Evolutionary conservation across 2,888 invertebrate species (phyloP), one percentile per base, ranked within the genome.

Genomic region (Loripinus fragilis): DNA sequence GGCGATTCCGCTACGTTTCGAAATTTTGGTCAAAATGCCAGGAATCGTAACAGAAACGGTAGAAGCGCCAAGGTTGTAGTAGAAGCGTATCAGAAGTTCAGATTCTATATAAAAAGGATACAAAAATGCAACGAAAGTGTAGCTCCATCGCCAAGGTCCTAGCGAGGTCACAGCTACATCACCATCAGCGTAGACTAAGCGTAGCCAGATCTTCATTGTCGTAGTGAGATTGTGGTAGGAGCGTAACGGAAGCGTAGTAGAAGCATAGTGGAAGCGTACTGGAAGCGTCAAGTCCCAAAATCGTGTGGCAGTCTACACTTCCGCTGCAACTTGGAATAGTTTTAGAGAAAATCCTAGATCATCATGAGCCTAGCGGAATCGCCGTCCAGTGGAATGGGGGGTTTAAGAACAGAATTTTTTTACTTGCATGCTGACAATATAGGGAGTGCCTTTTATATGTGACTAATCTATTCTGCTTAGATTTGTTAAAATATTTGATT

Each of bases 341-440:
- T 33, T 33, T 65, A 35, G 35, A 33, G 65, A 33, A 65, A 1
- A 33, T 33, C 65, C 65, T 33, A 33, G 65, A 65, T 33, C 65
- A 23, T 33, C 65, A 65, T 33, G 65, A 65, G 65, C 65, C 35
- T 23, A 65, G 65, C 17, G 65, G 65, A 65, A 65, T 35, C 65
- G 35, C 33, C 65, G 65, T 10, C 65, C 65, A 65, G 65, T 65
- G 65, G 65, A 65, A 65, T 65, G 65, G 65, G 65, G 30, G 65
- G n/a, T n/a, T n/a, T n/a, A n/a, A n/a, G n/a, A n/a, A n/a, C n/a
- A n/a, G n/a, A n/a, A n/a, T n/a, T n/a, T n/a, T n/a, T n/a, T n/a
- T n/a, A n/a, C n/a, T n/a, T n/a, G n/a, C n/a, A n/a, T n/a, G n/a
- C n/a, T n/a, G n/a, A n/a, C n/a, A n/a, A n/a, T n/a, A n/a, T n/a